Conservation (phyloP, 2,113 vertebrate genomes). For the Colaptes auratus region DNA sequence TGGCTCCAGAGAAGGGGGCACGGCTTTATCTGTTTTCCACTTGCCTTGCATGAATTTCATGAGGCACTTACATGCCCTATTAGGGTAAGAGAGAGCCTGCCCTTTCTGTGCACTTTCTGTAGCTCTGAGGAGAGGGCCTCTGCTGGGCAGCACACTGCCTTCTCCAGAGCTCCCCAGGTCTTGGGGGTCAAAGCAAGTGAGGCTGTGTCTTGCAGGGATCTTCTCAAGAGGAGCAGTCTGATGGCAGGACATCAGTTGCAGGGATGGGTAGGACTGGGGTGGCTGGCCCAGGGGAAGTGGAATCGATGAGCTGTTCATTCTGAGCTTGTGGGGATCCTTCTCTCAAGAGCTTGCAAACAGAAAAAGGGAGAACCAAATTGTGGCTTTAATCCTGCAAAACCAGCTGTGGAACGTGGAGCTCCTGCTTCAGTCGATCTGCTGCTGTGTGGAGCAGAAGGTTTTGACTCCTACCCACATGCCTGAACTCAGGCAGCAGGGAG, state of each 20-base stretch:
- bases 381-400: neutral
- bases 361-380: constrained; percentile 3
- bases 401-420: neutral
- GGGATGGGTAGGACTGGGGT: neutral
- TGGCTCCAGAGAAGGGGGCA: neutral
- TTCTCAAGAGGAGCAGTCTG: neutral
- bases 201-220: neutral
- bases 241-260: neutral
- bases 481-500: neutral
- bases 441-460: neutral
- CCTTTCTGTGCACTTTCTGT: neutral
- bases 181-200: neutral
- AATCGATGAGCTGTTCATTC: neutral
- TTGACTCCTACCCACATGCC: neutral
- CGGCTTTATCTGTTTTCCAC: neutral
- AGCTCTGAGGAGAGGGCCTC: neutral
- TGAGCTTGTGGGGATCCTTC: neutral
- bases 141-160: neutral
- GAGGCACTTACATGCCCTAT: constrained; percentile 42
- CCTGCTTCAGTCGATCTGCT: neutral
- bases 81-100: constrained; percentile 26
- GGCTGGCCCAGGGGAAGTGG: neutral
- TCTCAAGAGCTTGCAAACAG: neutral
- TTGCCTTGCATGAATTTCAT: neutral
- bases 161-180: neutral